A percentile compares a stretch with the other conserved stretches of the same genome.
Evolutionary conservation across 2,888 invertebrate genomes (phyloP).

Genomic region (Clunio marinus): DNA sequence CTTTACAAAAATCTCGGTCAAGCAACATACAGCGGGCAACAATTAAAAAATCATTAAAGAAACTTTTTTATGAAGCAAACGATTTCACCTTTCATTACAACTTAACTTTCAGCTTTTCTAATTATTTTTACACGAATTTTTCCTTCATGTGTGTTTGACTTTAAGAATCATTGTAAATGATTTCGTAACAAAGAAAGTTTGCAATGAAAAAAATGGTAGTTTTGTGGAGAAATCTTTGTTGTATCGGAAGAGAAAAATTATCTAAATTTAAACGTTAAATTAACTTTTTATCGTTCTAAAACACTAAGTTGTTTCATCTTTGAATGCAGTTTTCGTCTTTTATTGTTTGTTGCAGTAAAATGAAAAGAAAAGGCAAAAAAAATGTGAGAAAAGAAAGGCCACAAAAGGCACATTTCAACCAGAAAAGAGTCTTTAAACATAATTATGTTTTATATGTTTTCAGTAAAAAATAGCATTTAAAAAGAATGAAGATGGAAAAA

Average conservation of each 20-base stretch:
- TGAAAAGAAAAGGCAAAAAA: too few species aligned
- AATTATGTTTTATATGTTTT: conserved; percentile 2
- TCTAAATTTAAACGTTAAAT: too few species aligned
- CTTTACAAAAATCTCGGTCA: not conserved
- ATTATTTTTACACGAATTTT: not conserved
- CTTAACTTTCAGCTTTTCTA: not conserved
- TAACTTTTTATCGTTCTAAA: not conserved
- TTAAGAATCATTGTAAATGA: too few species aligned
- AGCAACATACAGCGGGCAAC: too few species aligned
- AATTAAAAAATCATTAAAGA: conserved; percentile 29
- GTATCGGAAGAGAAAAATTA: not conserved
- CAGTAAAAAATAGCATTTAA: not conserved
- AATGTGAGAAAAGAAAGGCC: not conserved
- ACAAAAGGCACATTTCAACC: not conserved
- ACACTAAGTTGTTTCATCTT: not conserved
- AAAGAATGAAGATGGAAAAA: conserved; percentile 15
- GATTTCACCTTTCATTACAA: conserved; percentile 24
- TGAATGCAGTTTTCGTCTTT: not conserved
- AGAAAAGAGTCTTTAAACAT: conserved; percentile 2
- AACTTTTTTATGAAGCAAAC: too few species aligned
- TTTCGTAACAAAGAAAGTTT: too few species aligned
- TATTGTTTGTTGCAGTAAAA: too few species aligned
- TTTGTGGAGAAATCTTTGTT: too few species aligned
- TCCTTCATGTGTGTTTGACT: too few species aligned
- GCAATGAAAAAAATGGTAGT: too few species aligned